A percentile compares a stretch with the other conserved stretches of the same genome.
phyloP scores from a whole-genome alignment of 2,797 vertebrate genomes.

The Oreortyx pictus region DNA sequence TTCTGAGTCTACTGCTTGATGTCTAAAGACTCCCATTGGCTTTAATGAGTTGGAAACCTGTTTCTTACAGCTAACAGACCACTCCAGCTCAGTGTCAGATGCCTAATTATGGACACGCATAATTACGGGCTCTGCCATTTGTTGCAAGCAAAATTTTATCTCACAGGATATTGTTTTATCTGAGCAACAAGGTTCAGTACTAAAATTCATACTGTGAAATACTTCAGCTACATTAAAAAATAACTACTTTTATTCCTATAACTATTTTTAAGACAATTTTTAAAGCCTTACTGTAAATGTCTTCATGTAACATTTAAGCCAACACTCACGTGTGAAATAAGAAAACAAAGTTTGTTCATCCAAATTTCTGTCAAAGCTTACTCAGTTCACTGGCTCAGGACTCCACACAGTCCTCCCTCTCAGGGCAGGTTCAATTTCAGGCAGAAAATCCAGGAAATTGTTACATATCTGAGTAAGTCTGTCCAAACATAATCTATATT shows the following conservation, averaged over 20 bases:
- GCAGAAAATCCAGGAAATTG: neutral
- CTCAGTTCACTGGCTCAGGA: neutral
- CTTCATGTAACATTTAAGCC: neutral
- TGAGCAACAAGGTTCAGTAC: neutral
- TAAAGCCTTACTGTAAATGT: neutral
- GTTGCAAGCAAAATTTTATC: neutral
- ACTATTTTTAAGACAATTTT: neutral
- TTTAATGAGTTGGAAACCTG: constrained; percentile 2
- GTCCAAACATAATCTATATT: neutral
- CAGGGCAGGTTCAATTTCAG: neutral
- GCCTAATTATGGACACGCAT: neutral
- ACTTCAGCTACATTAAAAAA: neutral
- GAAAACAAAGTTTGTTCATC: neutral
- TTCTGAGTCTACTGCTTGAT: neutral
- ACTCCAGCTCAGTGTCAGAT: neutral
- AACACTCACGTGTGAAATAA: neutral
- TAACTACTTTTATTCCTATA: neutral
- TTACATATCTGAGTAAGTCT: neutral
- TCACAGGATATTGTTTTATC: neutral
- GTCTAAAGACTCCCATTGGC: neutral
- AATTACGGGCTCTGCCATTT: neutral
- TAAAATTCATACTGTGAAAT: neutral
- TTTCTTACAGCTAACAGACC: neutral
- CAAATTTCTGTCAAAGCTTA: neutral
- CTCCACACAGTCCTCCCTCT: neutral